Percentiles rank a stretch among this genome's conserved stretches.
phyloP scores from a whole-genome alignment of 1,140 invertebrate species.

The Leptoteleia sp. region DNA sequence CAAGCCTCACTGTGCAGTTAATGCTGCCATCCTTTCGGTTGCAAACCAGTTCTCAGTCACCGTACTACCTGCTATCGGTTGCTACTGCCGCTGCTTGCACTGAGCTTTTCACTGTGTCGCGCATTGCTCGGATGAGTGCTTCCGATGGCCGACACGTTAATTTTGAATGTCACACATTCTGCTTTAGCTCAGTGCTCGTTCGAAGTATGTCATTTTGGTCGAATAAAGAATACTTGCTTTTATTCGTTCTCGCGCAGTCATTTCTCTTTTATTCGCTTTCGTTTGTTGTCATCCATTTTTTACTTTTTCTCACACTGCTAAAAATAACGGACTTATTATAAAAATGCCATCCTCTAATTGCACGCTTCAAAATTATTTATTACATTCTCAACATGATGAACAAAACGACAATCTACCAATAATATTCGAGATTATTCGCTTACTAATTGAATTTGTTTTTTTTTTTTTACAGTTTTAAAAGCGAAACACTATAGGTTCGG shows the following conservation, averaged over 20 bases:
- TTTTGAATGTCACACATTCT: constrained; percentile 29
- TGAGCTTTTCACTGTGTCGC: constrained; percentile 25
- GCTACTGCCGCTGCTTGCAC: constrained; percentile 8
- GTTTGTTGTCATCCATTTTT: no score
- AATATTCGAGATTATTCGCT: no score
- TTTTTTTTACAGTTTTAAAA: no score
- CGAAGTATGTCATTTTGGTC: constrained; percentile 18
- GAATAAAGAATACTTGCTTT: constrained; percentile 7
- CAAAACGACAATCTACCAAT: no score
- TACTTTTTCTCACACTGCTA: no score
- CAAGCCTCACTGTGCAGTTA: constrained; percentile 19
- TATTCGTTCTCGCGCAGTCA: no score
- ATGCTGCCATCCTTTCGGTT: constrained; percentile 14
- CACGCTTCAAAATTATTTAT: no score
- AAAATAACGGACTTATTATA: no score
- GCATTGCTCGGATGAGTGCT: constrained; percentile 34
- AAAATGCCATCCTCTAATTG: no score
- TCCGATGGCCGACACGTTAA: constrained; percentile 21
- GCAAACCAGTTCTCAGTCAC: constrained; percentile 29
- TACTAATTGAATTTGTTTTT: no score
- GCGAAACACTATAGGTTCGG: no score
- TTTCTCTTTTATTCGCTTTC: not conserved
- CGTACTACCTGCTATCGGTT: constrained; percentile 24
- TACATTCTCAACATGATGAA: no score
- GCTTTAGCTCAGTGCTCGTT: constrained; percentile 16